These are phyloP conservation scores for Cosmopolites sordidus DNA, from an alignment of 2,888 invertebrate species.

Conservation along the genomic window DNA sequence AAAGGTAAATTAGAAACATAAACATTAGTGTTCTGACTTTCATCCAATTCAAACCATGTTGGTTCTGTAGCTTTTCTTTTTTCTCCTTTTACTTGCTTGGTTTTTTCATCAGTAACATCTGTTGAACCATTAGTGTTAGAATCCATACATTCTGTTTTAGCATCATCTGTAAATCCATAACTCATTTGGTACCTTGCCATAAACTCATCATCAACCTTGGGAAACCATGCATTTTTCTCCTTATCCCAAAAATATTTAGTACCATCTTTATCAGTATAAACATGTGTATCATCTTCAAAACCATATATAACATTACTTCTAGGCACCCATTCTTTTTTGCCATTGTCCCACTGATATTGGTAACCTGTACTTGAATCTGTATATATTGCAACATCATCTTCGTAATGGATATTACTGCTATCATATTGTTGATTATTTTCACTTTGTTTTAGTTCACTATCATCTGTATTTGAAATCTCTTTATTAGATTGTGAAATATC, in stretches of 20 bases:
- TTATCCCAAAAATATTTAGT: constrained; percentile 88
- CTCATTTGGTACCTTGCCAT: constrained; percentile 94
- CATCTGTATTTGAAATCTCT: background rate
- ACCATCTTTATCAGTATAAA: constrained; percentile 83
- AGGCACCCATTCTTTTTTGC: constrained; percentile 58
- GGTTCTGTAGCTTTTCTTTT: constrained; percentile 55
- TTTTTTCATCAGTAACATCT: constrained; percentile 20
- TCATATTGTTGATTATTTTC: constrained; percentile 30
- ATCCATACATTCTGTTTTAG: constrained; percentile 24
- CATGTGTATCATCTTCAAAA: constrained; percentile 72
- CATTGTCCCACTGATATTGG: constrained; percentile 62
- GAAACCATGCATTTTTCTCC: constrained; percentile 91
- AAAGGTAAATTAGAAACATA: constrained; percentile 91
- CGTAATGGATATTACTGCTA: constrained; percentile 61
- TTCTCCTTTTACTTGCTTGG: constrained; percentile 40
- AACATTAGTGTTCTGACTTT: constrained; percentile 87
- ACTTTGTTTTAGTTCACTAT: background rate
- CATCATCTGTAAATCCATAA: constrained; percentile 78
- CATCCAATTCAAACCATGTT: constrained; percentile 88
- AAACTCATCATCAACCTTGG: constrained; percentile 94
- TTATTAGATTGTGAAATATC: too few relatives aligned
- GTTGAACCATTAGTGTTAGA: constrained; percentile 14
- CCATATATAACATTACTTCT: constrained; percentile 53
- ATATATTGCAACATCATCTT: constrained; percentile 66
- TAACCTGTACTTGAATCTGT: constrained; percentile 67